Base-by-base conservation (phyloP, 2,113 vertebrate genomes). In the Engystomops pustulosus region DNA sequence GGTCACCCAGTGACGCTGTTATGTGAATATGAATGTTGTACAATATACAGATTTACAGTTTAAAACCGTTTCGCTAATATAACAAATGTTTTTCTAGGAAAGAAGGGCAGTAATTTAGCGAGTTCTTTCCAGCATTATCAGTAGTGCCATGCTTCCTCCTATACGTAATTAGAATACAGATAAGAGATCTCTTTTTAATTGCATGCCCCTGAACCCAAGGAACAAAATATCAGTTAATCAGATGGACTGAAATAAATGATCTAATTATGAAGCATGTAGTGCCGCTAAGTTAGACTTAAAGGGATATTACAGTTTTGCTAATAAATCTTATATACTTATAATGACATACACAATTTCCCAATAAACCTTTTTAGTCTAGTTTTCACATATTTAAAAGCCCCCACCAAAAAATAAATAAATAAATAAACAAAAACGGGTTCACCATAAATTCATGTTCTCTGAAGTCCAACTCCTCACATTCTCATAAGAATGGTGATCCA, bases 171-270 rank as follows among this genome's bases (percentile, higher is more conserved):
- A 36, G 30, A 67, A 67, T 67, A 67, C 32, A 34, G 36, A 67
- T 67, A 14, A 36, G 32, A 67, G 34, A 67, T 67, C 62, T 67
- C 30, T 36, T 67, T 67, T 67, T 67, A 67, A 67, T 67, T 67
- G 62, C 30, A 36, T 67, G 62, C 32, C 62, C 55, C 62, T 36
- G 62, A 67, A 67, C 32, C 62, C 10, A 67, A 20, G 62, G 30
- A 18, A 67, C 18, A 67, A 20, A 67, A 17, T 4, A 67, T 36
- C 62, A 36, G 14, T 65, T 65, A 65, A 67, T 67, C 32, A 67
- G 30, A 9, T 32, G 32, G 62, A 32, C 62, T 67, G 15, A 67
- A 67, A 67, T 67, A 67, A 36, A 67, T 67, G 62, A 67, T 67
- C 62, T 20, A 20, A 36, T 67, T 67, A 67, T 34, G 34, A 67